Percentiles rank a stretch among this genome's conserved stretches.
These are phyloP conservation scores for Onychorhynchus coronatus DNA, from an alignment of 2,113 vertebrate genomes.

Conservation along the genomic window DNA sequence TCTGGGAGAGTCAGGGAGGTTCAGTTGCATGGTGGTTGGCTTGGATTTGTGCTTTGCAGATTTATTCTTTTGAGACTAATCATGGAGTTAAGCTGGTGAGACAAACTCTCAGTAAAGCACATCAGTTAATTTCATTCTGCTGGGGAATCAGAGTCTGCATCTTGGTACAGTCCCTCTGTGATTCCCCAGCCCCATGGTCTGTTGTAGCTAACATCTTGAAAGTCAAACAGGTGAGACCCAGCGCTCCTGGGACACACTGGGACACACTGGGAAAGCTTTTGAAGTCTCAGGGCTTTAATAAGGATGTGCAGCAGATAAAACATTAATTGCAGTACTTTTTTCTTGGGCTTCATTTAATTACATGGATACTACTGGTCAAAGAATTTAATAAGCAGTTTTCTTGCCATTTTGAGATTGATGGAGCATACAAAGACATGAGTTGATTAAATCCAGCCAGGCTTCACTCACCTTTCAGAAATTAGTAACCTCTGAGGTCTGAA, in stretches of 20 bases:
- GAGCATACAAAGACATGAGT: background rate
- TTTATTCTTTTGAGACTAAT: background rate
- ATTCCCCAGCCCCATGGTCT: background rate
- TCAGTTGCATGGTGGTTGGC: background rate
- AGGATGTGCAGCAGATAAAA: background rate
- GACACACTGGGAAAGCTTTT: background rate
- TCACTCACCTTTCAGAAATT: background rate
- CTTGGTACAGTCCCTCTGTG: background rate
- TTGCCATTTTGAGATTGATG: conserved; percentile 1
- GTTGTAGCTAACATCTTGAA: background rate
- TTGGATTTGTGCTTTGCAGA: background rate
- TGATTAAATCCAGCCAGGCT: background rate
- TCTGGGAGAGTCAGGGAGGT: background rate
- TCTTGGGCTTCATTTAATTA: background rate
- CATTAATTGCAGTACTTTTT: background rate
- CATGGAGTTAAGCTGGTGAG: background rate
- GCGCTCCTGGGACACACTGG: background rate
- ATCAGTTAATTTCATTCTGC: background rate
- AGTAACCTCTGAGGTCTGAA: background rate
- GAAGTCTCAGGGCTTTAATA: background rate
- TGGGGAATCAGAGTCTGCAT: background rate
- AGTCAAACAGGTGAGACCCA: background rate
- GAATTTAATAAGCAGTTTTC: conserved; percentile 31
- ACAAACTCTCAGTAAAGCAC: background rate
- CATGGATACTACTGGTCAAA: background rate